Base-by-base conservation (phyloP, 2,113 vertebrate genomes). In the Paradoxurus hermaphroditus region DNA sequence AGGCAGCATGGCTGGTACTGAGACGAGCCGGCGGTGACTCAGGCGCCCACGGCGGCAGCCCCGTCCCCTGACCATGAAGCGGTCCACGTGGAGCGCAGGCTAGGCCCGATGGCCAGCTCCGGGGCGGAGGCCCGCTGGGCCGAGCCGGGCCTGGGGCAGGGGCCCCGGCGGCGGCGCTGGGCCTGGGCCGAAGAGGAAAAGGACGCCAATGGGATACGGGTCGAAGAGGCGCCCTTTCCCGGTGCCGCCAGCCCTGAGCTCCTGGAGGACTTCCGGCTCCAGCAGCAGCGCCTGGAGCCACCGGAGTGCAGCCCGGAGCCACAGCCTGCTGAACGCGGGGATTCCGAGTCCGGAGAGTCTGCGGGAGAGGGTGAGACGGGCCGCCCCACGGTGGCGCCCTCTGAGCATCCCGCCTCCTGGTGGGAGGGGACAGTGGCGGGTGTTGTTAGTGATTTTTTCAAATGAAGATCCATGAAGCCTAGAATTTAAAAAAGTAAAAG, bases 41-140 rank as follows among this genome's bases (percentile, higher is more conserved):
- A 49, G 79, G 97, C 88, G 2, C 0, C 2, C 21, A 2, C 21
- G 4, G 70, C 18, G 12, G 29, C 73, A 88, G 14, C 39, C 63
- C 23, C 1, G 2, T 41, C 5, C 11, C 91, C 15, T 29, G 78
- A 94, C 85, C 94, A 98, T 98, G 98, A 97, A 98, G 96, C 34
- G 92, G 41, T 98, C 5, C 97, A 97, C 91, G 98, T 98, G 98
- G 98, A 70, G 0, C 12, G 0, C 49, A 41, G 82, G 56, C 91
- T 63, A 15, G 29, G 77, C 49, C 63, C 23, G 6, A 99, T 98
- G 98, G 98, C 98, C 98, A 96, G 95, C 91, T 90, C 96, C 0
- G 88, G 87, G 44, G 93, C 96, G 0, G 95, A 98, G 90, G 95
- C 97, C 93, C 90, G 0, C 92, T 96, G 97, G 95, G 72, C 93